Percentiles rank a stretch among this genome's conserved stretches.
Evolutionary conservation across 2,888 invertebrate genomes (phyloP).

Genomic region (Meliscaeva auricollis): DNA sequence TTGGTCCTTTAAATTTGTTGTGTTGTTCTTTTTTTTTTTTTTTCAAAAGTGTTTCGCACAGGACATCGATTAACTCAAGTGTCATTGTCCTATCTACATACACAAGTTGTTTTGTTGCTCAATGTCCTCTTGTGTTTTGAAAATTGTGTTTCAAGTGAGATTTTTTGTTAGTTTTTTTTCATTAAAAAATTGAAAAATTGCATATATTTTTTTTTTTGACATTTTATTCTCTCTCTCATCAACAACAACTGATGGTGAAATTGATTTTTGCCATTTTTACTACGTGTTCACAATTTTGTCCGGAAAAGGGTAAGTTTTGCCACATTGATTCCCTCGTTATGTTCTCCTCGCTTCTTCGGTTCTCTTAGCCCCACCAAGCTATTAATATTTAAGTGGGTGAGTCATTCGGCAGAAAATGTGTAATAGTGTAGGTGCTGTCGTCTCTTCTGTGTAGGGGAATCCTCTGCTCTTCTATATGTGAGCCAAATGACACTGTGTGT

Average conservation of each 20-base stretch:
- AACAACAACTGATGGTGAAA: conserved; percentile 45
- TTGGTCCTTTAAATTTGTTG: conserved; percentile 7
- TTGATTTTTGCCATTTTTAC: conserved; percentile 74
- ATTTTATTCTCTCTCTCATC: conserved; percentile 30
- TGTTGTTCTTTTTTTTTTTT: conserved; percentile 12
- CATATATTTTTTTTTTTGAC: conserved; percentile 37
- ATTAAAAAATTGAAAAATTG: background rate
- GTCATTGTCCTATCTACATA: conserved; percentile 71
- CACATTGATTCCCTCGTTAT: conserved; percentile 25
- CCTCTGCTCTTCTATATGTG: conserved; percentile 24
- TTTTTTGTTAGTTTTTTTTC: background rate
- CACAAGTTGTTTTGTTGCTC: conserved; percentile 40
- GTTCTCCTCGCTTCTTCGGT: conserved; percentile 6
- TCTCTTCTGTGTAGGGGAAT: conserved; percentile 66
- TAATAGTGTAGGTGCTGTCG: conserved; percentile 64
- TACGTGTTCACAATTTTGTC: conserved; percentile 62
- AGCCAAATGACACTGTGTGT: conserved; percentile 46
- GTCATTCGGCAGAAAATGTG: conserved; percentile 60
- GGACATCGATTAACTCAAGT: conserved; percentile 68
- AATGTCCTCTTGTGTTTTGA: conserved; percentile 45
- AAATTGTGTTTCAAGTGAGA: conserved; percentile 47
- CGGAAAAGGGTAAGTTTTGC: conserved; percentile 73
- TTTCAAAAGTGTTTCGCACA: background rate
- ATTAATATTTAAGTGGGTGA: conserved; percentile 76
- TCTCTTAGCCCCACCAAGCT: conserved; percentile 60